phyloP scores from a whole-genome alignment of 2,797 vertebrate species.

The Danio jaintianensis region DNA sequence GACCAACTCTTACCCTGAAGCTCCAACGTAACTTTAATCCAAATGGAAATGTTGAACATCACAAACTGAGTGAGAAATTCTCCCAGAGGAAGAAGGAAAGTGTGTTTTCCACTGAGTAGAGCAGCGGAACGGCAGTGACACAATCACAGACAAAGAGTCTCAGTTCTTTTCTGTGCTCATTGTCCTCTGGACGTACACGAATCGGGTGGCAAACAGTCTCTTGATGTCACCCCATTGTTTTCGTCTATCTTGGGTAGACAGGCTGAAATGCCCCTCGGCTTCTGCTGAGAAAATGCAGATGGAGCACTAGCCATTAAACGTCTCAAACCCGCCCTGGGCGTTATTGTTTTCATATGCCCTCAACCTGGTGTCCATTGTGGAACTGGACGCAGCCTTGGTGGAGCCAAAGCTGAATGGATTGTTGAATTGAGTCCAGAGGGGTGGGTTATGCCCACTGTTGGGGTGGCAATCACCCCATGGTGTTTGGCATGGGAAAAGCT shows the following conservation, averaged over 20 bases:
- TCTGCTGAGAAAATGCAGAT: constrained; percentile 53
- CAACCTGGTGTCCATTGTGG: constrained; percentile 5
- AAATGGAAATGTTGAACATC: constrained; percentile 1
- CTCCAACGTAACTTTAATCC: neutral
- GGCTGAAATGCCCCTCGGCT: constrained; percentile 62
- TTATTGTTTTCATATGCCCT: constrained; percentile 36
- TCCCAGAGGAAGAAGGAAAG: constrained; percentile 24
- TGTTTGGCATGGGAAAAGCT: neutral
- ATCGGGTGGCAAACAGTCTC: constrained; percentile 65
- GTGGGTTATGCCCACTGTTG: constrained; percentile 53
- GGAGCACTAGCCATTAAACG: constrained; percentile 17
- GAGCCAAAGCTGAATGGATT: constrained; percentile 62
- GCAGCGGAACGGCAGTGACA: constrained; percentile 61
- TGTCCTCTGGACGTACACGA: constrained; percentile 65
- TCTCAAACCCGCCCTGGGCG: neutral
- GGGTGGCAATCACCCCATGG: constrained; percentile 18
- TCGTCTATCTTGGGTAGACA: constrained; percentile 65
- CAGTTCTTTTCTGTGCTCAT: constrained; percentile 61
- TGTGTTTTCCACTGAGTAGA: constrained; percentile 3
- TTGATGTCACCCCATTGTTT: constrained; percentile 70
- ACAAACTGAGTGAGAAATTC: constrained; percentile 12
- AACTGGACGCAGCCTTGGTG: constrained; percentile 51
- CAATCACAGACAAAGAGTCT: constrained; percentile 64
- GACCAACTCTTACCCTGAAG: neutral
- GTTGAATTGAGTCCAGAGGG: constrained; percentile 59